phyloP scores from a whole-genome alignment of 2,797 vertebrate genomes.

The Malurus leucopterus region DNA sequence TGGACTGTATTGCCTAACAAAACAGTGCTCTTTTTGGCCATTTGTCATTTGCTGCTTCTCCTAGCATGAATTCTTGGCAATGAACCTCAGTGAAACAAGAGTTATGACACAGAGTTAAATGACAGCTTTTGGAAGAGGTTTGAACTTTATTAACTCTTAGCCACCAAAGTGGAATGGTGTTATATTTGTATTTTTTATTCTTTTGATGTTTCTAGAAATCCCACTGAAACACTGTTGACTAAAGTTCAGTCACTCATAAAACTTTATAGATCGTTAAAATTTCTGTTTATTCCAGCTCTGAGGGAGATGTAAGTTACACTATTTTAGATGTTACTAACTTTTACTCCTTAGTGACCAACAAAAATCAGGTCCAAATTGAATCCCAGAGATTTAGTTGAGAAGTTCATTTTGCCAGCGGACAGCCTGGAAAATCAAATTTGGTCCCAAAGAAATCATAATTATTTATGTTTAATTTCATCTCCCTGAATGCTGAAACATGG shows the following conservation, averaged over 20 bases:
- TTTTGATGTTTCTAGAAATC: constrained; percentile 47
- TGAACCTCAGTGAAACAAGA: constrained; percentile 14
- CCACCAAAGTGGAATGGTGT: constrained; percentile 45
- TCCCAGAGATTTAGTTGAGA: constrained; percentile 31
- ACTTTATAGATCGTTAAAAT: constrained; percentile 56
- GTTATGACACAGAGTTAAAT: constrained; percentile 2
- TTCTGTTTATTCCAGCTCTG: constrained; percentile 53
- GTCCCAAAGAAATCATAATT: constrained; percentile 9
- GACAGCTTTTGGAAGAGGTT: constrained; percentile 39
- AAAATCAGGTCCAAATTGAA: constrained; percentile 34
- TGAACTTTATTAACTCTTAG: constrained; percentile 42
- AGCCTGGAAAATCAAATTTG: constrained; percentile 43
- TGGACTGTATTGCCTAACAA: background rate
- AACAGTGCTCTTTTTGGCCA: background rate
- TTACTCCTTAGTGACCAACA: constrained; percentile 16
- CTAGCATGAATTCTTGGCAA: constrained; percentile 33
- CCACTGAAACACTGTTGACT: constrained; percentile 40
- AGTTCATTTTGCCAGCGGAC: constrained; percentile 25
- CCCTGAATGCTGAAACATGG: background rate
- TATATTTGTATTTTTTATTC: constrained; percentile 38
- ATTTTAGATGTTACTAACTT: constrained; percentile 35
- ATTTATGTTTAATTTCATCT: constrained; percentile 32
- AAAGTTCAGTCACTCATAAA: constrained; percentile 55
- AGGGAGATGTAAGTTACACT: constrained; percentile 35
- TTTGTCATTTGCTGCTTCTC: constrained; percentile 17